Conservation (phyloP, 2,888 invertebrate species). For the Andrena fulva region DNA sequence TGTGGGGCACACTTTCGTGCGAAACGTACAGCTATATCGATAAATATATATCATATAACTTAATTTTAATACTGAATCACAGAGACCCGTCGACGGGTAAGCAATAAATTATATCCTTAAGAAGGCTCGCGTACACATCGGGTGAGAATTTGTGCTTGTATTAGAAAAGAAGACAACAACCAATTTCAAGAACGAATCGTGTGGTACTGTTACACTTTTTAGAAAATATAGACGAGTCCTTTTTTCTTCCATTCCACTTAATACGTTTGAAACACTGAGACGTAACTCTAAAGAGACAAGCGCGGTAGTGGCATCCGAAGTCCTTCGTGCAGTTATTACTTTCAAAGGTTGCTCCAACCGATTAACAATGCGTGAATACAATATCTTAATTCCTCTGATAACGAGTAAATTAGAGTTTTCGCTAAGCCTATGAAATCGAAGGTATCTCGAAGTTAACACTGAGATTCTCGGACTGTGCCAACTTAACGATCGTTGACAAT, state of each 20-base stretch:
- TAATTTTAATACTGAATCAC: constrained; percentile 80
- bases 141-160: constrained; percentile 62
- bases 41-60: constrained; percentile 65
- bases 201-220: constrained; percentile 1
- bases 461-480: constrained; percentile 92
- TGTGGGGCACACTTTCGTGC: constrained; percentile 59
- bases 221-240: constrained; percentile 27
- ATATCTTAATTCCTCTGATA: constrained; percentile 64
- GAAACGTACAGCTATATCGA: constrained; percentile 51
- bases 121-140: constrained; percentile 42
- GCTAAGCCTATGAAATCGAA: constrained; percentile 84
- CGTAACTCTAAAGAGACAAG: constrained; percentile 49
- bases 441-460: constrained; percentile 94
- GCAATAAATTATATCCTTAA: constrained; percentile 64
- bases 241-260: constrained; percentile 9
- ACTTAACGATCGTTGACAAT: constrained; percentile 90
- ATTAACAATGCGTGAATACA: constrained; percentile 64
- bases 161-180: constrained; percentile 42
- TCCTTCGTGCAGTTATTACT: constrained; percentile 67
- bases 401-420: constrained; percentile 57
- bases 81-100: constrained; percentile 68
- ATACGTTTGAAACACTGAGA: constrained; percentile 47
- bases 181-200: constrained; percentile 28
- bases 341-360: constrained; percentile 64
- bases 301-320: constrained; percentile 49